phyloP scores from a whole-genome alignment of 1,140 invertebrate species.

The Caerostris darwini region DNA sequence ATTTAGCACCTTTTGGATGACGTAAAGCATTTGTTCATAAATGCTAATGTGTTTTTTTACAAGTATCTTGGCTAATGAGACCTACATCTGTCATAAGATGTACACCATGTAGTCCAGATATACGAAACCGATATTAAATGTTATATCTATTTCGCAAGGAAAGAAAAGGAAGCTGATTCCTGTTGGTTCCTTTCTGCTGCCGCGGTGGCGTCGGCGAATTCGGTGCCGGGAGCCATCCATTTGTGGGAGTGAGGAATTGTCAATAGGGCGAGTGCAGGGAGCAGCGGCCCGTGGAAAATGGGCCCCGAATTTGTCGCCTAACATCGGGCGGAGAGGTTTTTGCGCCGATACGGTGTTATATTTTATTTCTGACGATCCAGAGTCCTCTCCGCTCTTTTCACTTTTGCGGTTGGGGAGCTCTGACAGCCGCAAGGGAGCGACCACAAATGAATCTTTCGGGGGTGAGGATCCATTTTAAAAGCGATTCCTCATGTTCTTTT shows the following conservation, averaged over 20 bases:
- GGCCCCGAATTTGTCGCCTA: constrained; percentile 74
- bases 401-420: constrained; percentile 62
- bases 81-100: too few species aligned
- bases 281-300: constrained; percentile 72
- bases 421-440: constrained; percentile 39
- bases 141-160: background rate
- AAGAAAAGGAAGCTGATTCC: background rate
- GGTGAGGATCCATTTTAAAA: background rate
- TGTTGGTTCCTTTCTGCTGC: constrained; percentile 14
- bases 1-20: too few species aligned
- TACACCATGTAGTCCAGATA: too few species aligned
- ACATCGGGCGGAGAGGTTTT: constrained; percentile 60
- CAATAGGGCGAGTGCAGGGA: constrained; percentile 54
- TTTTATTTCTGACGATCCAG: constrained; percentile 36
- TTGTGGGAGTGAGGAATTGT: constrained; percentile 60
- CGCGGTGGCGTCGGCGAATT: background rate
- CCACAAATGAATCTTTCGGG: constrained; percentile 37
- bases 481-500: background rate
- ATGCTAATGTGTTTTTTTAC: too few species aligned
- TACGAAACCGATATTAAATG: too few species aligned
- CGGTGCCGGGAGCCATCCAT: constrained; percentile 35
- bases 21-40: too few species aligned
- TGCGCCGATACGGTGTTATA: constrained; percentile 73
- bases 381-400: constrained; percentile 40
- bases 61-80: too few species aligned